Evolutionary conservation across 2,797 vertebrate genomes (phyloP), one percentile per base, ranked within the genome.

Genomic region (Spondyliosoma cantharus): DNA sequence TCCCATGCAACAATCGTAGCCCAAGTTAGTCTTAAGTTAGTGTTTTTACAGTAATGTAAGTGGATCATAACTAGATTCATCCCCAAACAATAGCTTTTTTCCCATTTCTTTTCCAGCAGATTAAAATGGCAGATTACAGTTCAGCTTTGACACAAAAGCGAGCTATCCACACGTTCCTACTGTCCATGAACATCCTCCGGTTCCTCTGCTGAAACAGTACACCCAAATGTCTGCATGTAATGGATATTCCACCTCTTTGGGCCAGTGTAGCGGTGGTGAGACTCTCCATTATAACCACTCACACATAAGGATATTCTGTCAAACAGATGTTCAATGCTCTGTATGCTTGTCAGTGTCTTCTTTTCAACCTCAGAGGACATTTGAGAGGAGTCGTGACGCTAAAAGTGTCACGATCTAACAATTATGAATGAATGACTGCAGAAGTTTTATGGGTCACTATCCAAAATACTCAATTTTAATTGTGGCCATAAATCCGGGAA

Each of bases 351-450:
- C 32, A 12, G 3, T 19, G 22, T 42, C 16, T 5, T 22, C 17
- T 65, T 59, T 58, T 50, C 25, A n/a, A 63, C 22, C 17, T 71
- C 22, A 52, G 29, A 45, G 52, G 59, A 57, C 50, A 58, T 27
- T 27, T 3, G 8, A 3, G 48, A 32, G 4, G 20, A 50, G 56
- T 27, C 53, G 45, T 19, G 4, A 13, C n/a, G 1, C 13, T 16
- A 43, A 14, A 43, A 20, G n/a, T n/a, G 32, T 12, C 11, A 46
- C 19, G 32, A 61, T 52, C 14, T 3, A 54, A 20, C 16, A 16
- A 19, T 64, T 17, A 56, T 53, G 25, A 46, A 14, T 14, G 20
- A 46, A 32, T 11, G 6, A 29, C 7, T 46, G 54, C 20, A 20
- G 7, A 52, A 57, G 22, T 71, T 71, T 71, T 37, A 24, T 24